Base-by-base conservation (phyloP, 2,113 vertebrate genomes). In the Cavia porcellus region DNA sequence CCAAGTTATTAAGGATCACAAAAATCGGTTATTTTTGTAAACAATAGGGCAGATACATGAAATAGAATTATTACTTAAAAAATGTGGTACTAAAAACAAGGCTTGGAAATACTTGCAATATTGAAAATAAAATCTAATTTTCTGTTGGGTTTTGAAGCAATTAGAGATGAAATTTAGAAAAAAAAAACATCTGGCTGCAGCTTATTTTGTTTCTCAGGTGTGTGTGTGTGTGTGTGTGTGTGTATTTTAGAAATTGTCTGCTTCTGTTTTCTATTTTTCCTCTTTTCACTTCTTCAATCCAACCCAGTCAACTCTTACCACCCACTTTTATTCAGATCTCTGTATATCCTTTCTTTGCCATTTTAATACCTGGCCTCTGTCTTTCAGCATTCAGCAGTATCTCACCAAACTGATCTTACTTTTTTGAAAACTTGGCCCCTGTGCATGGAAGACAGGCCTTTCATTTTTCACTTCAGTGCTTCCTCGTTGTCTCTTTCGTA, bases 1-100 rank as follows among this genome's bases (percentile, higher is more conserved):
- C 9, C 59, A 95, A 84, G 22, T 50, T 91, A 88, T 62, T 70
- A 89, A n/a, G 90, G 11, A 66, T 47, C 7, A 88, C 55, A 87
- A 24, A 28, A 66, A 7, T 9, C 30, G 15, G 80, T 4, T 45
- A 59, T 95, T 96, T 90, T 64, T 30, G 77, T 38, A 86, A 92
- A 28, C 17, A 91, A 62, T 42, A 12, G 15, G 72, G 55, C 5
- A 81, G 17, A 92, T 92, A 59, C n/a, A 22, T 66, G 59, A 47
- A 74, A 85, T 1, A n/a, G 57, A 2, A 9, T 88, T 92, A 7
- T 85, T 89, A 64, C 72, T 50, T 68, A 61, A 80, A 74, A 7
- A n/a, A 62, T 75, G 11, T 38, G 88, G 32, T 42, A 57, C 47
- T 92, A 52, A 87, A 79, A 84, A 24, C 4, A 75, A 59, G 82